These are phyloP conservation scores for Agrotis segetum DNA, from an alignment of 2,888 invertebrate species.

Conservation along the genomic window DNA sequence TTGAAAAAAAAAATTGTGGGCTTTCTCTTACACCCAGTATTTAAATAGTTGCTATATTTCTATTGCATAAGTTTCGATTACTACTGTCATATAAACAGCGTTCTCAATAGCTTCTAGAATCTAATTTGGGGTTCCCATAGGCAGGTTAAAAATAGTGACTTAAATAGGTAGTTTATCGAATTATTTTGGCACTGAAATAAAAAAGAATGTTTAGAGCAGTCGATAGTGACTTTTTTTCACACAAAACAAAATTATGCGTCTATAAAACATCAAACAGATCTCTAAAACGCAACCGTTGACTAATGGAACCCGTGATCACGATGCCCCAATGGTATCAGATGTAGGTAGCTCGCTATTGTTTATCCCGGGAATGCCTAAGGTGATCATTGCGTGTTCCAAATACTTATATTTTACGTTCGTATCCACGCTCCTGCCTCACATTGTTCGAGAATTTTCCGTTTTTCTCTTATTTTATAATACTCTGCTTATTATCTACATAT, in stretches of 20 bases:
- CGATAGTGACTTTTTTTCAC: neutral
- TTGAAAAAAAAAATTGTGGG: no score
- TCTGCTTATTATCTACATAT: conserved; percentile 58
- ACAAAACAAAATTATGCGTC: neutral
- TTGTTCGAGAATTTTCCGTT: conserved; percentile 62
- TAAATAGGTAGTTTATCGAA: no score
- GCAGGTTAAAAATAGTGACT: no score
- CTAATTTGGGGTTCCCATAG: no score
- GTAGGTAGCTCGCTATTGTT: conserved; percentile 77
- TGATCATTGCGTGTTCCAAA: conserved; percentile 81
- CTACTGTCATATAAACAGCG: no score
- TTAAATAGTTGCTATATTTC: no score
- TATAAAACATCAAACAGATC: conserved; percentile 15
- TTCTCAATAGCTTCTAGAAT: no score
- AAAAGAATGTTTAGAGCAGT: no score
- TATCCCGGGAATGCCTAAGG: conserved; percentile 75
- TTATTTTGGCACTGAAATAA: no score
- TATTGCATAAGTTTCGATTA: no score
- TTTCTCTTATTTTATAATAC: conserved; percentile 48
- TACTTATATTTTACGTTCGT: conserved; percentile 73
- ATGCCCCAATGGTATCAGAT: conserved; percentile 77
- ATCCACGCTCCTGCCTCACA: conserved; percentile 66
- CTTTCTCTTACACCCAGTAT: no score
- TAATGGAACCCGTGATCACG: conserved; percentile 68
- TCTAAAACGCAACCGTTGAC: conserved; percentile 56